These are phyloP conservation scores for Ethmia dodecea DNA, from an alignment of 2,888 invertebrate species.

Conservation along the genomic window DNA sequence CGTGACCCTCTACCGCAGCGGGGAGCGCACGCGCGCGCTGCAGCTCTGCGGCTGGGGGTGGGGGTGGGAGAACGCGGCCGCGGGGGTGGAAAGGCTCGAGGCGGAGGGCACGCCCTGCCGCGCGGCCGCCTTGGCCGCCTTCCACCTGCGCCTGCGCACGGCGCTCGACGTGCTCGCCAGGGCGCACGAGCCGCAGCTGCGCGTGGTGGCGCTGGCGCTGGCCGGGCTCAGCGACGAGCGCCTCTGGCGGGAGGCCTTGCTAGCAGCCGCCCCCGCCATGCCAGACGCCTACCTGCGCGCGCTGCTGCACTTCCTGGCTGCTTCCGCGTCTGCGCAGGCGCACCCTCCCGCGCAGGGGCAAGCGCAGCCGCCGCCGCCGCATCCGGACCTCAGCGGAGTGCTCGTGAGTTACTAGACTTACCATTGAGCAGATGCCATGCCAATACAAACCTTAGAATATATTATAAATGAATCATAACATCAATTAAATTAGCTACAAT, in stretches of 20 bases:
- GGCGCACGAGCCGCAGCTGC: slow-evolving; percentile 64
- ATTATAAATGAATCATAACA: too few species aligned
- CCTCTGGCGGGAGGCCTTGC: slow-evolving; percentile 82
- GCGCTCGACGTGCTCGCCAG: slow-evolving; percentile 92
- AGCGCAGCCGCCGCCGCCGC: slow-evolving; percentile 31
- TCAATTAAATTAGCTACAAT: too few species aligned
- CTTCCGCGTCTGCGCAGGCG: slow-evolving; percentile 69
- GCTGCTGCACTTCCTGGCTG: slow-evolving; percentile 93
- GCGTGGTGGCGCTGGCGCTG: slow-evolving; percentile 78
- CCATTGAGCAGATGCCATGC: too few species aligned
- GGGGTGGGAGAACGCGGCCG: slow-evolving; percentile 81
- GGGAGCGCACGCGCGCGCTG: slow-evolving; percentile 87
- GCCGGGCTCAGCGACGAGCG: slow-evolving; percentile 65
- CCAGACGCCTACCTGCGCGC: slow-evolving; percentile 94
- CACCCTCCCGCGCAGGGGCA: slow-evolving; percentile 51
- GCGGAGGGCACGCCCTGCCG: slow-evolving; percentile 84
- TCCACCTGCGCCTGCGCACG: slow-evolving; percentile 89
- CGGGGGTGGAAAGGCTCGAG: slow-evolving; percentile 79
- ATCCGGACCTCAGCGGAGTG: slow-evolving; percentile 6
- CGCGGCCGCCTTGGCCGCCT: slow-evolving; percentile 94
- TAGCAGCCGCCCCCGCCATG: slow-evolving; percentile 85
- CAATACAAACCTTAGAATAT: too few species aligned
- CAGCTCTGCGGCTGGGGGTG: slow-evolving; percentile 94
- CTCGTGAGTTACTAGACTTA: slow-evolving; percentile 13
- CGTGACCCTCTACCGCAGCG: slow-evolving; percentile 51